Evolutionary conservation across 2,888 invertebrate genomes (phyloP).

Genomic region (Chalcis sispes): DNA sequence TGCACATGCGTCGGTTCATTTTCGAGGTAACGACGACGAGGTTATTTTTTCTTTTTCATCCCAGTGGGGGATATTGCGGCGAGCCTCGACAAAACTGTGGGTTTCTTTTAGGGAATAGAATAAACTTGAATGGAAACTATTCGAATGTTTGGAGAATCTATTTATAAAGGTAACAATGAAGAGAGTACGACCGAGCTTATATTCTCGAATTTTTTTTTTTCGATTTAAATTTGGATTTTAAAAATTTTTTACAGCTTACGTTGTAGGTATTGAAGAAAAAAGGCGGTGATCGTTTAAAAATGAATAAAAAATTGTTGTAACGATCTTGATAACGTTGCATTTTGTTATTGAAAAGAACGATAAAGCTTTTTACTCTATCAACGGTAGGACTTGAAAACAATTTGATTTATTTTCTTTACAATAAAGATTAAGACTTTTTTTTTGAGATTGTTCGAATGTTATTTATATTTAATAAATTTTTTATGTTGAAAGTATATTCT

Average conservation of each 20-base stretch:
- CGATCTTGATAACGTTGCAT: slow-evolving; percentile 50
- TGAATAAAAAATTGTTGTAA: slow-evolving; percentile 52
- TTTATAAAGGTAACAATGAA: slow-evolving; percentile 54
- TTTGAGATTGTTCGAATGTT: too few relatives aligned
- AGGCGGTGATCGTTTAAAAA: slow-evolving; percentile 27
- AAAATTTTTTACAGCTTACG: not conserved
- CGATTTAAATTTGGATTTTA: slow-evolving; percentile 26
- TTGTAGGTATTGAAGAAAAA: not conserved
- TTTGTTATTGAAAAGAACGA: too few relatives aligned
- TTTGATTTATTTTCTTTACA: too few relatives aligned
- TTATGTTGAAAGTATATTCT: too few relatives aligned
- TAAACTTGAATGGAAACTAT: slow-evolving; percentile 31
- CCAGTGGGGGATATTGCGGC: slow-evolving; percentile 43
- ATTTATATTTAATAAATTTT: too few relatives aligned
- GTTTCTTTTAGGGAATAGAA: slow-evolving; percentile 22
- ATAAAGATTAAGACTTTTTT: too few relatives aligned
- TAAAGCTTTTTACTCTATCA: too few relatives aligned
- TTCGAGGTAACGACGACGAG: not conserved
- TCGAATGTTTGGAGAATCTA: slow-evolving; percentile 51
- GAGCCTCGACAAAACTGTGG: slow-evolving; percentile 40
- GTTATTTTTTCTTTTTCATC: slow-evolving; percentile 40
- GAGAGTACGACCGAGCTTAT: not conserved
- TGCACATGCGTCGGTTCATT: too few relatives aligned
- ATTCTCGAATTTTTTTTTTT: slow-evolving; percentile 26
- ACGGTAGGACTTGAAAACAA: too few relatives aligned